Evolutionary conservation across 2,888 invertebrate species (phyloP).

Genomic region (Lepidonotus clava): DNA sequence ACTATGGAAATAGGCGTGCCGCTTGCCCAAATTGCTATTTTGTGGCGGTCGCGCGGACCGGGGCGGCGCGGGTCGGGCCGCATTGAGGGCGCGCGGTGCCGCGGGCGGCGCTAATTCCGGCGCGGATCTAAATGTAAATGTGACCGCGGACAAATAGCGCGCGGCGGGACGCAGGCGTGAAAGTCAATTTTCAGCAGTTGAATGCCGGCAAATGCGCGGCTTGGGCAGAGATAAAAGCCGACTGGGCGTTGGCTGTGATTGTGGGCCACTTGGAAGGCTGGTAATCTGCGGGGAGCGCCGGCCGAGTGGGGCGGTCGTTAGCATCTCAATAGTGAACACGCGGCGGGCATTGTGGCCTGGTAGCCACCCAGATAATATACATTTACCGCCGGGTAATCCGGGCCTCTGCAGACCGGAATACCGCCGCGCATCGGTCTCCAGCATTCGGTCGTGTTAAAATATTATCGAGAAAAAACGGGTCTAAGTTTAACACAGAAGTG

Average conservation of each 20-base stretch:
- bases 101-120: conserved; percentile 39
- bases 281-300: conserved; percentile 15
- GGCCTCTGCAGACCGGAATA: not conserved
- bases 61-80: conserved; percentile 28
- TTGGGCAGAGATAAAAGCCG: conserved; percentile 40
- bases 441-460: not conserved
- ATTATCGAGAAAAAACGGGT: not conserved
- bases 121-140: conserved; percentile 53
- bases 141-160: conserved; percentile 37
- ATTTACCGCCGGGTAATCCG: not conserved
- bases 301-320: conserved; percentile 2
- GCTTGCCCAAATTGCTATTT: conserved; percentile 52
- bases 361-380: conserved; percentile 34
- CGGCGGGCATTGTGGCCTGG: conserved; percentile 15
- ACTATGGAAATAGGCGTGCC: conserved; percentile 30
- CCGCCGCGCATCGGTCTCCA: not conserved
- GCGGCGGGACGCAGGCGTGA: conserved; percentile 45
- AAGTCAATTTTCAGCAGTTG: conserved; percentile 41
- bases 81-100: conserved; percentile 36
- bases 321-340: conserved; percentile 42
- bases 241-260: conserved; percentile 39
- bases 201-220: conserved; percentile 48
- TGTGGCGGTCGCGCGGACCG: conserved; percentile 12
- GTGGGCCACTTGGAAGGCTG: conserved; percentile 21
- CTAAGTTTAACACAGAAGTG: not conserved